phyloP scores from a whole-genome alignment of 2,113 vertebrate genomes.

The Brachyistius frenatus region DNA sequence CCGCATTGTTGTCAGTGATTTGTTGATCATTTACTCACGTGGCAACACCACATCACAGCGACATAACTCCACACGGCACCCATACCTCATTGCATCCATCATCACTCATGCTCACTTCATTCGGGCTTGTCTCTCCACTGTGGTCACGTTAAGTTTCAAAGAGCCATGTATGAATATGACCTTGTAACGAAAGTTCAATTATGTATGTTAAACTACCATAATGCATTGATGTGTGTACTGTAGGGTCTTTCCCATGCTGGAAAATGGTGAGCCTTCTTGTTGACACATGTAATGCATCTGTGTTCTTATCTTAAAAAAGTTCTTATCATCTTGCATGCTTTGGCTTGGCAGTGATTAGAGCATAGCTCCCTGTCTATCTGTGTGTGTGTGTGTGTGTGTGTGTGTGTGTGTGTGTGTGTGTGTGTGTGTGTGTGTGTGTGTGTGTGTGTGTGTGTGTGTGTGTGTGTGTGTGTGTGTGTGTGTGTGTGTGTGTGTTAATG shows the following conservation, averaged over 20 bases:
- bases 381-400: conserved; percentile 49
- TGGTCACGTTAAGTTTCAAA: conserved; percentile 71
- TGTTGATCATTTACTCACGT: conserved; percentile 72
- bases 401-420: conserved; percentile 32
- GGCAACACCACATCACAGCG: conserved; percentile 61
- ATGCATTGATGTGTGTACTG: conserved; percentile 68
- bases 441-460: conserved; percentile 49
- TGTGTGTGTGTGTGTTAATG: not conserved
- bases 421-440: conserved; percentile 25
- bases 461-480: conserved; percentile 36
- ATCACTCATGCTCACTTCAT: conserved; percentile 68
- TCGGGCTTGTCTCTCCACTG: conserved; percentile 76
- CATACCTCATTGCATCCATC: conserved; percentile 66
- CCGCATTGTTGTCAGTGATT: conserved; percentile 79
- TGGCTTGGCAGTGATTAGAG: conserved; percentile 77
- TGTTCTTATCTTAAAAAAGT: conserved; percentile 77
- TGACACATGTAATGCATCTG: conserved; percentile 80
- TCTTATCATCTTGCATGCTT: conserved; percentile 80
- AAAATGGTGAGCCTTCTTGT: conserved; percentile 69
- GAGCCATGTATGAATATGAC: conserved; percentile 59
- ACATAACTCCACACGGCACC: conserved; percentile 61
- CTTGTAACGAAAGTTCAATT: conserved; percentile 63
- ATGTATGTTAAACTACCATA: conserved; percentile 68
- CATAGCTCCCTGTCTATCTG: conserved; percentile 71
- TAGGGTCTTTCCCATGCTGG: conserved; percentile 63